These are phyloP conservation scores for Perdita meconis DNA, from an alignment of 2,888 invertebrate genomes.

Conservation along the genomic window DNA sequence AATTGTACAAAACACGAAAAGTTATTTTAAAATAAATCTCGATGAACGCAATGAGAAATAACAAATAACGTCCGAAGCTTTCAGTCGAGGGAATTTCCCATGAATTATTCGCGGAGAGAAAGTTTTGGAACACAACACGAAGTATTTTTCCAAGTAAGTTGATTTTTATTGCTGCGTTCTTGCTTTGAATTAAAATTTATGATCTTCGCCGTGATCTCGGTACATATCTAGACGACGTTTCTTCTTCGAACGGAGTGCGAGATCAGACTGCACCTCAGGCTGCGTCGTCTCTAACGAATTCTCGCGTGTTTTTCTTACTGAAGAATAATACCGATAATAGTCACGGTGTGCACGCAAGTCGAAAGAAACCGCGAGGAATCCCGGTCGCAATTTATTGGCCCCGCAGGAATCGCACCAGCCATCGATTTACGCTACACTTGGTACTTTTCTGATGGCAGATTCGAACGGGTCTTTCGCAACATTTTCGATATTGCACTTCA, in stretches of 20 bases:
- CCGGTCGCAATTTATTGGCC: slow-evolving; percentile 64
- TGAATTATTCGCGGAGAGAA: neutral
- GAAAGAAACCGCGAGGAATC: slow-evolving; percentile 58
- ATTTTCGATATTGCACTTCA: slow-evolving; percentile 23
- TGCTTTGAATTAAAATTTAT: neutral
- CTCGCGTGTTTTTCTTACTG: slow-evolving; percentile 33
- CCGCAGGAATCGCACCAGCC: slow-evolving; percentile 53
- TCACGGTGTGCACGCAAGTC: slow-evolving; percentile 3
- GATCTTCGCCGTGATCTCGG: neutral
- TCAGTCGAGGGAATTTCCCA: neutral
- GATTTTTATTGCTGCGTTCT: slow-evolving; percentile 1
- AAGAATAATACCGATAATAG: neutral
- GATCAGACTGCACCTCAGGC: slow-evolving; percentile 7
- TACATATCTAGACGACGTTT: neutral
- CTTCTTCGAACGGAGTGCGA: slow-evolving; percentile 7
- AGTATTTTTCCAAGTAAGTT: neutral
- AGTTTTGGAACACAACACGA: neutral
- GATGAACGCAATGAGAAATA: neutral
- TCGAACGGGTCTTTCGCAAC: neutral
- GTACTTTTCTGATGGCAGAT: slow-evolving; percentile 34
- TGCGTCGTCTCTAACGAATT: slow-evolving; percentile 45
- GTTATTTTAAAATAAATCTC: neutral
- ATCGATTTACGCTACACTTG: slow-evolving; percentile 52
- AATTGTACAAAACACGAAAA: too few species aligned
- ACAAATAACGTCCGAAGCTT: neutral